These are phyloP conservation scores for Prolemur simus DNA, from an alignment of 2,113 vertebrate species.

Conservation along the genomic window DNA sequence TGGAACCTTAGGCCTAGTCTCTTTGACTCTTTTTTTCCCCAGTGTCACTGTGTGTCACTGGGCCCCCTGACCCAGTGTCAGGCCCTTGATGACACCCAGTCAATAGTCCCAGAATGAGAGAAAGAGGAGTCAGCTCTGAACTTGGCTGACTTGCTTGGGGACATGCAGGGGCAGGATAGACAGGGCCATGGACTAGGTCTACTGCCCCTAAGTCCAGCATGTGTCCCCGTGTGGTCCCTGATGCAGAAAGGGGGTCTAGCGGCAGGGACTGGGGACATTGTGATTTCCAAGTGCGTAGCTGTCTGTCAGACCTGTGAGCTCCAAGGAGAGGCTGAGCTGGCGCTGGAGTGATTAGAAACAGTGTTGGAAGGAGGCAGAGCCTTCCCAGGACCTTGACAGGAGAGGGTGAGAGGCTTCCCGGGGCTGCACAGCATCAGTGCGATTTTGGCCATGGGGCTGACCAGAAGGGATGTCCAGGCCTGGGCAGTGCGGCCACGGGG, in stretches of 20 bases:
- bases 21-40: neutral
- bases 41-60: neutral
- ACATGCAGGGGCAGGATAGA: neutral
- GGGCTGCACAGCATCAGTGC: neutral
- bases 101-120: neutral
- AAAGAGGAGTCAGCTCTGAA: neutral
- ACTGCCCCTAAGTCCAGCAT: neutral
- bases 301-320: neutral
- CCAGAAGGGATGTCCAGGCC: neutral
- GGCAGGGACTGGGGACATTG: neutral
- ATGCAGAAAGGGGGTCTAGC: neutral
- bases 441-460: neutral
- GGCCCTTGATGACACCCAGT: neutral
- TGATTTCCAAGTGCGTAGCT: neutral
- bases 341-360: neutral
- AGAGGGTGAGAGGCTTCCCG: neutral
- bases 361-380: neutral
- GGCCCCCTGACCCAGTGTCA: neutral
- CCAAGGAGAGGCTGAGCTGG: neutral
- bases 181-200: neutral
- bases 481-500: too few species aligned
- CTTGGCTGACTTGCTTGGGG: neutral
- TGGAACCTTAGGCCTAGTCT: neutral
- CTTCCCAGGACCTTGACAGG: neutral
- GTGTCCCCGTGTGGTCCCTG: neutral